These are phyloP conservation scores for Galeruca laticollis DNA, from an alignment of 2,888 invertebrate genomes.

Conservation along the genomic window DNA sequence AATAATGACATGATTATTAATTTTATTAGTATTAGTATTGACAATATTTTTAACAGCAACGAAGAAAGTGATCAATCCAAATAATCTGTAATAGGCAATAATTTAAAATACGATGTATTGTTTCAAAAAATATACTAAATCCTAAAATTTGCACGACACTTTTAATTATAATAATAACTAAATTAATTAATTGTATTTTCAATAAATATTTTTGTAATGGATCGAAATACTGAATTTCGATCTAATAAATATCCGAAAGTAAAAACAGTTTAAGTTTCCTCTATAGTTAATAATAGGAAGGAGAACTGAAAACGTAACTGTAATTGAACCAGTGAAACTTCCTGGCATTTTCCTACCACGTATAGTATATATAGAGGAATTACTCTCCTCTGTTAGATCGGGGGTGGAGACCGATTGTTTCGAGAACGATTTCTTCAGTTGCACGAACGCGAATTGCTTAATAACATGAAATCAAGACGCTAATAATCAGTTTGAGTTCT, in stretches of 20 bases:
- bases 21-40: no score
- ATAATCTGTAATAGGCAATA: no score
- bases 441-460: conserved; percentile 16
- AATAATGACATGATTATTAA: no score
- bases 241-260: neutral
- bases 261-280: conserved; percentile 4
- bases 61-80: no score
- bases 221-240: neutral
- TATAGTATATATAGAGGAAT: no score
- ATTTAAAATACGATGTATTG: no score
- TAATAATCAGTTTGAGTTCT: conserved; percentile 17
- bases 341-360: conserved; percentile 9
- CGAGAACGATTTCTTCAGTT: conserved; percentile 20
- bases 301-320: conserved; percentile 2
- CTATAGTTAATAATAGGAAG: conserved; percentile 11
- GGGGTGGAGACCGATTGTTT: conserved; percentile 16
- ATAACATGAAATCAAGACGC: conserved; percentile 18
- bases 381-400: conserved; percentile 21
- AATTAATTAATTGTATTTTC: no score
- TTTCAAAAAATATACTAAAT: no score
- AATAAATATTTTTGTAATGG: neutral
- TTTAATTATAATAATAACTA: no score
- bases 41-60: no score
- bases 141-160: no score
- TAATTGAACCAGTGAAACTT: neutral